These are phyloP conservation scores for Dione vanillae DNA, from an alignment of 2,888 invertebrate genomes.

Conservation along the genomic window DNA sequence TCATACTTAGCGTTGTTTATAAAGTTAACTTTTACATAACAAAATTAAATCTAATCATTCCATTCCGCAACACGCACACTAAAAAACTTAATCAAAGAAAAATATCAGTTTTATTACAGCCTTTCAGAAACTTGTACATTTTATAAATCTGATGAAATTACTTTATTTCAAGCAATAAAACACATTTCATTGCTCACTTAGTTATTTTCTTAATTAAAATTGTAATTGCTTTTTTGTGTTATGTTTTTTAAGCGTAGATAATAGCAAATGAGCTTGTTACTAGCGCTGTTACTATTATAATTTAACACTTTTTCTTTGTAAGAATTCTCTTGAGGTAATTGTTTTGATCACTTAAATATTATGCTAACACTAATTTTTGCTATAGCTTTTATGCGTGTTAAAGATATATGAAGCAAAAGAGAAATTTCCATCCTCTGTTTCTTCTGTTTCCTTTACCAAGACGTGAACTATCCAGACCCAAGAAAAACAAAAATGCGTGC, in stretches of 20 bases:
- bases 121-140: not conserved
- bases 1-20: no score
- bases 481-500: no score
- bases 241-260: not conserved
- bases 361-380: no score
- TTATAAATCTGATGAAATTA: not conserved
- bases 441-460: no score
- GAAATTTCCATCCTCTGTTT: no score
- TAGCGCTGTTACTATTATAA: not conserved
- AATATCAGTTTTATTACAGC: not conserved
- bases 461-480: no score
- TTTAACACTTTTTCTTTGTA: not conserved
- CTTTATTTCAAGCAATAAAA: constrained; percentile 6
- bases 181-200: constrained; percentile 12
- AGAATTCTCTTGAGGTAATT: not conserved
- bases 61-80: not conserved
- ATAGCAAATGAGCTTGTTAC: not conserved
- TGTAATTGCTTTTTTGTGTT: not conserved
- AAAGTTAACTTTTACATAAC: not conserved
- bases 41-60: not conserved
- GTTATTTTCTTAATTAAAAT: not conserved
- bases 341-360: not conserved
- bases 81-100: not conserved
- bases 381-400: not conserved
- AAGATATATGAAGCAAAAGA: no score